phyloP scores from a whole-genome alignment of 2,113 vertebrate species.

The Pterocles gutturalis region DNA sequence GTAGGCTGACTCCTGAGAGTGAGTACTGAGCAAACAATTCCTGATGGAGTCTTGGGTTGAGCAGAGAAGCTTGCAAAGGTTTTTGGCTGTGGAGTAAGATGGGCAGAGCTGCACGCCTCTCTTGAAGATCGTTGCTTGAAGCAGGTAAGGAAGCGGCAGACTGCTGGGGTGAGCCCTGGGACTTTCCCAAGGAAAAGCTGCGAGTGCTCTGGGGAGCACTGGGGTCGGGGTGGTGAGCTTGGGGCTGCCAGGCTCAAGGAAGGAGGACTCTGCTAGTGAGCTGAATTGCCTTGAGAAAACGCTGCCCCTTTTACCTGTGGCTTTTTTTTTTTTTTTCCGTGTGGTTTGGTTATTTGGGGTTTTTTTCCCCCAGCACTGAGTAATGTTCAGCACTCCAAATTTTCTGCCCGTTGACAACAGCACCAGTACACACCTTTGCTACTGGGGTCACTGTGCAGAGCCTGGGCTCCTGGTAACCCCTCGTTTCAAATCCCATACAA shows the following conservation, averaged over 20 bases:
- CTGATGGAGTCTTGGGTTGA: background rate
- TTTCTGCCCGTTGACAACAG: background rate
- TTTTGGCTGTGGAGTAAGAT: background rate
- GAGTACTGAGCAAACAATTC: background rate
- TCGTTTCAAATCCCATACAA: background rate
- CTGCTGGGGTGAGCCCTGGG: background rate
- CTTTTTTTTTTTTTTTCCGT: background rate
- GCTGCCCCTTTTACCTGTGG: background rate
- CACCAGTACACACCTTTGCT: background rate
- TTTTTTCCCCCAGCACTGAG: background rate
- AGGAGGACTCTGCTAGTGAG: background rate
- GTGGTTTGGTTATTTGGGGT: too few relatives aligned
- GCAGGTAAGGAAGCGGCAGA: background rate
- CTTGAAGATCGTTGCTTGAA: background rate
- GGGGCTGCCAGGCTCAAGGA: background rate
- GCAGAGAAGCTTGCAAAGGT: background rate
- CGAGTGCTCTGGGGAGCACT: background rate
- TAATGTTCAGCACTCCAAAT: background rate
- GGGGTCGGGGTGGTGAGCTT: background rate
- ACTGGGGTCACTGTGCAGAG: background rate
- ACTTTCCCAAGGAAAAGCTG: fast-evolving
- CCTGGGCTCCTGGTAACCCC: background rate
- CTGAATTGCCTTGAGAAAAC: background rate
- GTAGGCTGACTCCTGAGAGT: background rate
- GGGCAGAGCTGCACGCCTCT: background rate